Base-by-base conservation (phyloP, 2,888 invertebrate species). In the Sphaeridia pumilis region DNA sequence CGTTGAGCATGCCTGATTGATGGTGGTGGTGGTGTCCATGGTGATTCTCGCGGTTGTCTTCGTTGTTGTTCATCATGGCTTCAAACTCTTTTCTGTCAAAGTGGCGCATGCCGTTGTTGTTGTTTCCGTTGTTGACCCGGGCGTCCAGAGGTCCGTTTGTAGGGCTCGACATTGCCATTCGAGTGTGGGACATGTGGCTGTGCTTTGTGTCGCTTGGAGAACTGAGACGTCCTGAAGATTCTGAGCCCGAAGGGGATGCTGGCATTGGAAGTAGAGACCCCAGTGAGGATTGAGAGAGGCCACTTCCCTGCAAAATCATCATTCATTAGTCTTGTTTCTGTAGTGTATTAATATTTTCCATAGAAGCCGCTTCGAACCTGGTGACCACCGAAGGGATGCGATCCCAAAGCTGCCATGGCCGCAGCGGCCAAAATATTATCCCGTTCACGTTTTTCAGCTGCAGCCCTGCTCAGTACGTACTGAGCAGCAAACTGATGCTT, bases 401-500 rank as follows among this genome's bases (percentile, higher is more conserved):
- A 55, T 31, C 60, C 83, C 61, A 72, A 70, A 27, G 65, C 58
- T 60, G 58, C 61, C 4, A 62, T 62, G 42, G 67, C 68, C 2
- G 67, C 69, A 14, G 69, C 73, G 47, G 74, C 73, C 24, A 71
- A 71, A 49, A 89, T 74, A 34, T 76, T 78, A 69, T 89, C 89
- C 44, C 89, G 74, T 68, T 90, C 89, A 60, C 90, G 77, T 64
- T 89, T 78, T 69, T 90, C 90, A 17, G 90, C 90, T 5, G 90
- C 90, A 7, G 90, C 92, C 65, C 89, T 75, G 52, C 87, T 87
- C 31, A 92, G 75, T 41, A 92, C 89, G 73, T 90, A 92, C 69
- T 92, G 92, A 26, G 92, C 90, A 36, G 90, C 90, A 68, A 92
- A 92, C 71, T 90, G 90, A 75, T 92, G 90, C 71, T 92, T 92